phyloP scores from a whole-genome alignment of 2,113 vertebrate genomes.

The Sylvicapra grimmia region DNA sequence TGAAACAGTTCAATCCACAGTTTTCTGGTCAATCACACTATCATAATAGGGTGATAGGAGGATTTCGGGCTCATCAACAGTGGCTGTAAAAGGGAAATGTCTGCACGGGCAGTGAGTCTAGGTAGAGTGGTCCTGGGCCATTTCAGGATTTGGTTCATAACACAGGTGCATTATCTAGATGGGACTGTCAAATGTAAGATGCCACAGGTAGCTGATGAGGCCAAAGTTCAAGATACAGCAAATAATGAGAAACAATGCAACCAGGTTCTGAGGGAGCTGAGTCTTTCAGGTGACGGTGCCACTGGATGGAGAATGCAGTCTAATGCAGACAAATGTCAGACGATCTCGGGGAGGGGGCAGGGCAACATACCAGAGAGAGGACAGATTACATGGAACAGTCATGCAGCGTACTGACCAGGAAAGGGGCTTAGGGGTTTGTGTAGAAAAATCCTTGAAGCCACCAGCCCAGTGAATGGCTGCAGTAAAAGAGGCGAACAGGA shows the following conservation, averaged over 20 bases:
- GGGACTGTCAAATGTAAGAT: slow-evolving; percentile 45
- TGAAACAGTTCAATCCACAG: background rate
- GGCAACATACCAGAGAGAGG: slow-evolving; percentile 63
- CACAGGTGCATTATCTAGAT: background rate
- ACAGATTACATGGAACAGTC: slow-evolving; percentile 68
- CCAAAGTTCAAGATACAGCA: slow-evolving; percentile 37
- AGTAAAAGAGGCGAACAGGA: slow-evolving; percentile 76
- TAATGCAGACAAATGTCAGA: slow-evolving; percentile 42
- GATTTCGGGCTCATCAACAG: slow-evolving; percentile 46
- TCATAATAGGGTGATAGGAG: background rate
- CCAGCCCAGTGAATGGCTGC: slow-evolving; percentile 75
- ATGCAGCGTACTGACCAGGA: slow-evolving; percentile 69
- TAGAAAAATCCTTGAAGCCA: slow-evolving; percentile 74
- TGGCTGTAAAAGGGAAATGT: background rate
- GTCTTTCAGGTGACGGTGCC: slow-evolving; percentile 42
- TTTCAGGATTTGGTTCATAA: slow-evolving; percentile 36
- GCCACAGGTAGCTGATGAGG: slow-evolving; percentile 65
- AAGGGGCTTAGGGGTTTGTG: slow-evolving; percentile 65
- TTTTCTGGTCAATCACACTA: slow-evolving; percentile 32
- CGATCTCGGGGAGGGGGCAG: background rate
- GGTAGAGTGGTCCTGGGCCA: background rate
- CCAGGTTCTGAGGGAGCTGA: slow-evolving; percentile 6
- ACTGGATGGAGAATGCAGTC: background rate
- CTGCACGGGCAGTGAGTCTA: slow-evolving; percentile 2
- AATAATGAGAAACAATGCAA: slow-evolving; percentile 4